Percentiles rank a stretch among this genome's conserved stretches.
Conservation (phyloP, 2,113 vertebrate genomes). For the Heptranchias perlo region DNA sequence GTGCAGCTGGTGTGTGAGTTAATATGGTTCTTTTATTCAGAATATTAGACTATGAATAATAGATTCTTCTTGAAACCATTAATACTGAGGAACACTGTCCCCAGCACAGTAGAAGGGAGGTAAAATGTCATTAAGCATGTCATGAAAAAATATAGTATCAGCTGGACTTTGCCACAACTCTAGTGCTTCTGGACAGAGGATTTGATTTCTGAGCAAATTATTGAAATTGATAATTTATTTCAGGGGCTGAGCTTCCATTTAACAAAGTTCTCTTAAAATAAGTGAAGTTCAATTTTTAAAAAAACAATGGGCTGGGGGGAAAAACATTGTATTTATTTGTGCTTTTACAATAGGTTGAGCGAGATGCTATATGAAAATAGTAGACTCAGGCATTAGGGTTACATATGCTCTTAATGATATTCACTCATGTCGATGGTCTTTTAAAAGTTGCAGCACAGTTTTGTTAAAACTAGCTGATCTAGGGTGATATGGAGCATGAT, state of each 20-base stretch:
- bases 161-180: not conserved
- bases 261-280: no score
- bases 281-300: no score
- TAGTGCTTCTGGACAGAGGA: not conserved
- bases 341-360: no score
- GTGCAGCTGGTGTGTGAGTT: not conserved
- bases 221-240: no score
- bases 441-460: not conserved
- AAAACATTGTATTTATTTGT: no score
- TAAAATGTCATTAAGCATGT: not conserved
- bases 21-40: not conserved
- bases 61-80: not conserved
- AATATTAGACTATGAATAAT: not conserved
- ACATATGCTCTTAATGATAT: not conserved
- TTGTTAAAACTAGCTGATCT: not conserved
- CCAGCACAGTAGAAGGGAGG: no score
- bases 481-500: not conserved
- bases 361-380: no score
- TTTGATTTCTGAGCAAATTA: not conserved
- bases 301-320: no score
- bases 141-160: not conserved
- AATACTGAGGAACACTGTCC: not conserved
- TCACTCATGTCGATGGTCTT: not conserved
- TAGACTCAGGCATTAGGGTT: not conserved
- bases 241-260: no score